A percentile compares a stretch with the other conserved stretches of the same genome.
phyloP scores from a whole-genome alignment of 2,888 invertebrate species.

The Drosophila histrio region DNA sequence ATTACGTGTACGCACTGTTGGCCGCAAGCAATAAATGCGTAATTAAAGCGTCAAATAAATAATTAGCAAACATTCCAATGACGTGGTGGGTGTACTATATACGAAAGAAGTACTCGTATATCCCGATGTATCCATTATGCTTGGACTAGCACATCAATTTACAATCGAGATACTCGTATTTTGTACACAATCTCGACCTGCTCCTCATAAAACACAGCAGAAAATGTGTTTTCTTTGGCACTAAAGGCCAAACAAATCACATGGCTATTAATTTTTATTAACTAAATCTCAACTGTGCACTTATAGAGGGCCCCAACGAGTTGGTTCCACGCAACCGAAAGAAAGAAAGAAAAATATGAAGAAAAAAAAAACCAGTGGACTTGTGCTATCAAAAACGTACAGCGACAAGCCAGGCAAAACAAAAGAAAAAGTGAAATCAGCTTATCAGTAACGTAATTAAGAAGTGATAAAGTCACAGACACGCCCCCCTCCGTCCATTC shows the following conservation, averaged over 20 bases:
- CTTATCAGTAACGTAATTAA: conserved; percentile 79
- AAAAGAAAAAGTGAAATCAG: conserved; percentile 52
- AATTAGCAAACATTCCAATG: conserved; percentile 52
- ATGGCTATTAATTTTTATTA: conserved; percentile 74
- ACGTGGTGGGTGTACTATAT: conserved; percentile 5
- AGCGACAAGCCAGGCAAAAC: conserved; percentile 29
- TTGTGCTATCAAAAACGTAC: conserved; percentile 53
- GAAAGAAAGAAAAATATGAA: conserved; percentile 14
- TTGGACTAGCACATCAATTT: conserved; percentile 43
- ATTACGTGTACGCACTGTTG: conserved; percentile 60
- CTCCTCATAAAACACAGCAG: conserved; percentile 40
- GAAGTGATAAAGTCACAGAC: conserved; percentile 66
- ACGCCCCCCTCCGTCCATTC: conserved; percentile 31
- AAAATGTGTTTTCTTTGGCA: conserved; percentile 39
- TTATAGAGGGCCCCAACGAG: conserved; percentile 38
- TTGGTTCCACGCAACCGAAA: conserved; percentile 19
- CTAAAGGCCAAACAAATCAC: conserved; percentile 70
- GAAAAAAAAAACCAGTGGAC: conserved; percentile 29
- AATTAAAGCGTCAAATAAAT: conserved; percentile 75
- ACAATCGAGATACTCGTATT: conserved; percentile 38
- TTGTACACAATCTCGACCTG: conserved; percentile 42
- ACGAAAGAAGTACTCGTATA: neutral
- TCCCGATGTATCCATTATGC: conserved; percentile 10
- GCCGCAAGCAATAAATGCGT: conserved; percentile 61
- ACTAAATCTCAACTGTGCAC: conserved; percentile 67